phyloP scores from a whole-genome alignment of 2,797 vertebrate species.

The Pangasius krempfi region DNA sequence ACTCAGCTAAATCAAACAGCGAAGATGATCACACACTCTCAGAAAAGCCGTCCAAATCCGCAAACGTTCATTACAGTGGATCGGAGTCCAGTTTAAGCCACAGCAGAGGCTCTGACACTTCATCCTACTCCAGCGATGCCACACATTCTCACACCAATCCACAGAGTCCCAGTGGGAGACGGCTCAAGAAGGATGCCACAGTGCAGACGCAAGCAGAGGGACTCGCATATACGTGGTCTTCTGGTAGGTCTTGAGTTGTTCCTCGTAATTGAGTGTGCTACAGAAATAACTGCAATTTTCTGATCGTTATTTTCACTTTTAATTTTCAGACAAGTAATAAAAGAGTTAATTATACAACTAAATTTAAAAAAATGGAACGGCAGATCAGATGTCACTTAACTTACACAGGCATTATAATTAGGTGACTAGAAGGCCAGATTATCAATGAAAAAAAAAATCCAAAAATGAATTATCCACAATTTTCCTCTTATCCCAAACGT shows the following conservation, averaged over 20 bases:
- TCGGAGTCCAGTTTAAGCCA: conserved; percentile 25
- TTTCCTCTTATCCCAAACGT: not conserved
- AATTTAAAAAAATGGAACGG: not conserved
- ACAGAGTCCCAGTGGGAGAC: conserved; percentile 9
- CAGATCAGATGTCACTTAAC: not conserved
- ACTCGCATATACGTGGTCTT: conserved; percentile 60
- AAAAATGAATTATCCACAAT: not conserved
- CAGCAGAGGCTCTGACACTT: conserved; percentile 30
- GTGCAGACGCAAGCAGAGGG: conserved; percentile 77
- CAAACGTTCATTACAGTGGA: not conserved
- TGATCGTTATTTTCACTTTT: not conserved
- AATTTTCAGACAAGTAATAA: not conserved
- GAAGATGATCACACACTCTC: conserved; percentile 56
- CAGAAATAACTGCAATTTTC: not conserved
- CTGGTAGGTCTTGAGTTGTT: conserved; percentile 68
- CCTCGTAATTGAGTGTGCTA: not conserved
- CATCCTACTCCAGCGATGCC: conserved; percentile 39
- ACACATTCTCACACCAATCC: conserved; percentile 23
- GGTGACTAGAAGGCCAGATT: not conserved
- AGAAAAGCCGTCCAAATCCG: conserved; percentile 10
- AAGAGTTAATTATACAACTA: not conserved
- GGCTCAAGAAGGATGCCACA: conserved; percentile 70
- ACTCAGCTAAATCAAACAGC: conserved; percentile 54
- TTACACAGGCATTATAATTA: not conserved
- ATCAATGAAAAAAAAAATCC: not conserved